Conservation (phyloP, 2,113 vertebrate genomes). For the Gorsachius goisagi region DNA sequence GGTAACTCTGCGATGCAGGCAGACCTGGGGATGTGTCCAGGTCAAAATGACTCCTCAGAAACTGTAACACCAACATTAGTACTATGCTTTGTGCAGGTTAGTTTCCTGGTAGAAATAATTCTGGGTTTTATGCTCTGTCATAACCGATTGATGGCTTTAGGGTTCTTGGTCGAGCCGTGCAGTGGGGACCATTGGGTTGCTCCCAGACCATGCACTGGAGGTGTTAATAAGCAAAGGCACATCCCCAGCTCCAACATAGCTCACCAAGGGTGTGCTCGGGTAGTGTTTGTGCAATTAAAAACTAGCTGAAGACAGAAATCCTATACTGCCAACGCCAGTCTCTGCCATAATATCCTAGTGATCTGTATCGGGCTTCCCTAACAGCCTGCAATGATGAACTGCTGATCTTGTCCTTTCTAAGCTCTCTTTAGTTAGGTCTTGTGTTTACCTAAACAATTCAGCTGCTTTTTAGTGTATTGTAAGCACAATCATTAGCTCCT, state of each 20-base stretch:
- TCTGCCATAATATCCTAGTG: neutral
- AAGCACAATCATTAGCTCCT: neutral
- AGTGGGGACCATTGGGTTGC: fast-evolving
- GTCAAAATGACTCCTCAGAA: neutral
- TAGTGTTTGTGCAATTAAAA: neutral
- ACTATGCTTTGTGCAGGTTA: fast-evolving
- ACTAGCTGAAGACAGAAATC: neutral
- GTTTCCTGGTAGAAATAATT: neutral
- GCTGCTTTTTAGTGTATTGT: neutral
- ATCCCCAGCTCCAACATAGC: fast-evolving
- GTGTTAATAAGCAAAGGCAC: neutral
- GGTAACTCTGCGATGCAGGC: neutral
- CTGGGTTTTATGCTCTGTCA: fast-evolving
- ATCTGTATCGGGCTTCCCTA: neutral
- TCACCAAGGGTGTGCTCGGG: neutral
- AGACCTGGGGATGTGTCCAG: neutral
- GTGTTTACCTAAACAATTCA: neutral
- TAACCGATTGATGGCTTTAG: neutral
- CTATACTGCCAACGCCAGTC: neutral
- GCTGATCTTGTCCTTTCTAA: neutral
- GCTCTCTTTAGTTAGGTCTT: neutral
- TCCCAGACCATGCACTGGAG: neutral
- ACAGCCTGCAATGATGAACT: neutral
- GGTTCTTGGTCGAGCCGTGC: neutral
- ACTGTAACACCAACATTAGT: fast-evolving